phyloP scores from a whole-genome alignment of 2,888 invertebrate species.

The Scaptomyza reducta region DNA sequence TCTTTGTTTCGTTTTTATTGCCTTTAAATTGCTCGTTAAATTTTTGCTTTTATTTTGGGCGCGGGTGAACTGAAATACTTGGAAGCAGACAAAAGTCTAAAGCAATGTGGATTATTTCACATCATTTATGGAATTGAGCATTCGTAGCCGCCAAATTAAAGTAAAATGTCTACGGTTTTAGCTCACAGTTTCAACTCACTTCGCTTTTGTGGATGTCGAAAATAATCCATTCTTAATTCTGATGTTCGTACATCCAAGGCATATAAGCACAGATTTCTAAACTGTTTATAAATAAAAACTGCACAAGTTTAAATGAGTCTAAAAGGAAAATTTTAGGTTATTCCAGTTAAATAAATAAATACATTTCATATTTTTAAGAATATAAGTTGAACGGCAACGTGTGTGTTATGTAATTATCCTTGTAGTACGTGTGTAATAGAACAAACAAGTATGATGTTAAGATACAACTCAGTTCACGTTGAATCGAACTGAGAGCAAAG shows the following conservation, averaged over 20 bases:
- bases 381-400: too few species aligned
- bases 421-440: too few species aligned
- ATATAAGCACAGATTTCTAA: not conserved
- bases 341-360: not conserved
- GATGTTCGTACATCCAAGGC: not conserved
- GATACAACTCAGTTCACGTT: too few species aligned
- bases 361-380: not conserved
- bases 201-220: not conserved
- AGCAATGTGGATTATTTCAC: slow-evolving; percentile 39
- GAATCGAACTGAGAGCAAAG: too few species aligned
- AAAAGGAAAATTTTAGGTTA: not conserved
- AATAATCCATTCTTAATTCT: not conserved
- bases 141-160: slow-evolving; percentile 11
- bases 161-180: slow-evolving; percentile 16
- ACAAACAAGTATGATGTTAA: too few species aligned
- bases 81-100: slow-evolving; percentile 25
- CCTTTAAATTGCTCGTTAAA: slow-evolving; percentile 75
- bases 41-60: slow-evolving; percentile 13
- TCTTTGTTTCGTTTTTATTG: slow-evolving; percentile 64
- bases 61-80: slow-evolving; percentile 3
- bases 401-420: too few species aligned
- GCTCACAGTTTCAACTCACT: too few species aligned
- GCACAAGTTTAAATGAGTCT: not conserved
- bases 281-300: not conserved
- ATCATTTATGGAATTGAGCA: slow-evolving; percentile 24